Conservation (phyloP, 2,797 vertebrate species). For the Coregonus ussuriensis region DNA sequence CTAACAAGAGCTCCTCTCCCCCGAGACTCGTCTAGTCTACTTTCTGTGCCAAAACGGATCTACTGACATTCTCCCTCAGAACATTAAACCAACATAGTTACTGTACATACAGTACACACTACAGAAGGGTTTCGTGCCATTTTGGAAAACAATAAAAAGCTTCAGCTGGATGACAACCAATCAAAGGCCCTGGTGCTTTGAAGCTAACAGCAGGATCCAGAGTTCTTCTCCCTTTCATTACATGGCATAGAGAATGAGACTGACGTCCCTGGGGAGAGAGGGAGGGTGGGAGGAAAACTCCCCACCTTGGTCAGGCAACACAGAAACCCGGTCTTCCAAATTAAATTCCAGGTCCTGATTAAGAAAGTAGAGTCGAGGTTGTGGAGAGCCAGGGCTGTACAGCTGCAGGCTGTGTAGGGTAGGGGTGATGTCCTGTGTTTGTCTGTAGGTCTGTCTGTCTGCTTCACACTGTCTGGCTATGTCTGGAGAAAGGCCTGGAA, state of each 20-base stretch:
- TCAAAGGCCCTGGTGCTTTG: neutral
- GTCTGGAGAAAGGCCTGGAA: constrained; percentile 10
- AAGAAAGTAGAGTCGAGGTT: too few relatives aligned
- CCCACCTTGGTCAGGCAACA: neutral
- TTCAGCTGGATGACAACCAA: neutral
- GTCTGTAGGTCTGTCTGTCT: constrained; percentile 2
- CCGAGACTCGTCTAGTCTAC: neutral
- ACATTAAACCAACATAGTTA: neutral
- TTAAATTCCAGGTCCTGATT: too few relatives aligned
- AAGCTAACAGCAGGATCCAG: too few relatives aligned
- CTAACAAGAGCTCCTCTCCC: neutral
- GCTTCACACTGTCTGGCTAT: neutral
- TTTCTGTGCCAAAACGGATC: neutral
- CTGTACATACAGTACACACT: neutral
- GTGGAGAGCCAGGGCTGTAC: constrained; percentile 31
- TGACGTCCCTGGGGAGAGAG: neutral
- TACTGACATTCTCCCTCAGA: neutral
- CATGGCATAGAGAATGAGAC: neutral
- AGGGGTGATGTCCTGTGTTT: neutral
- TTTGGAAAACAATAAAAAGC: neutral
- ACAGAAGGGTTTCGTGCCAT: neutral
- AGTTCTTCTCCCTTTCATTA: neutral
- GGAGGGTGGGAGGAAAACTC: neutral
- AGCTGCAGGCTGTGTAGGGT: constrained; percentile 32
- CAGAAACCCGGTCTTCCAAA: neutral